Percentiles rank a stretch among this genome's conserved stretches.
phyloP scores from a whole-genome alignment of 2,888 invertebrate species.

The Bimastos eiseni region DNA sequence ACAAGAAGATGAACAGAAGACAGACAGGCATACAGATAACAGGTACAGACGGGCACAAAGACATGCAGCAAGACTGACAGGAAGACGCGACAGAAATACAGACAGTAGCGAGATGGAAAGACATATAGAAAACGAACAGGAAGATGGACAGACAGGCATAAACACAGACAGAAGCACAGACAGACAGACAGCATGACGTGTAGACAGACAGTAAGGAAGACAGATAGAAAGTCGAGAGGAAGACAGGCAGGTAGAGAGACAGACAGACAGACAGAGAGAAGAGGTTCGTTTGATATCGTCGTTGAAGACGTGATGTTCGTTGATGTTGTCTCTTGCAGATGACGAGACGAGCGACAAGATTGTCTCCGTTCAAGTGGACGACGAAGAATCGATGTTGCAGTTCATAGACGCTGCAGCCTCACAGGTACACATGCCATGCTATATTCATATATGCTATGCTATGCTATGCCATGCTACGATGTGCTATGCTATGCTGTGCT shows the following conservation, averaged over 20 bases:
- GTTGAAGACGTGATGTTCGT: neutral
- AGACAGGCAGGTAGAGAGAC: neutral
- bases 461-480: too few relatives aligned
- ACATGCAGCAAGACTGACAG: too few relatives aligned
- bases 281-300: neutral
- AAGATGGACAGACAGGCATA: too few relatives aligned
- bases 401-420: constrained; percentile 70
- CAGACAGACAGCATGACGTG: neutral
- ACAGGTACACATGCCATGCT: neutral
- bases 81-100: too few relatives aligned
- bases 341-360: constrained; percentile 70
- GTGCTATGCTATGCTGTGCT: neutral
- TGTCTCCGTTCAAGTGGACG: constrained; percentile 87
- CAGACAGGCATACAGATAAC: too few relatives aligned
- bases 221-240: neutral
- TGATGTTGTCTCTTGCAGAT: constrained; percentile 24
- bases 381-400: constrained; percentile 85
- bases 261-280: neutral
- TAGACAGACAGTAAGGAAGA: neutral
- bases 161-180: too few relatives aligned
- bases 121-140: too few relatives aligned
- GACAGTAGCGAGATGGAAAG: too few relatives aligned
- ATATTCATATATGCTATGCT: neutral
- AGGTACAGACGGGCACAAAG: too few relatives aligned
- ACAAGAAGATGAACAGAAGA: too few relatives aligned